Evolutionary conservation across 2,797 vertebrate genomes (phyloP).

Genomic region (Dipus sagitta): DNA sequence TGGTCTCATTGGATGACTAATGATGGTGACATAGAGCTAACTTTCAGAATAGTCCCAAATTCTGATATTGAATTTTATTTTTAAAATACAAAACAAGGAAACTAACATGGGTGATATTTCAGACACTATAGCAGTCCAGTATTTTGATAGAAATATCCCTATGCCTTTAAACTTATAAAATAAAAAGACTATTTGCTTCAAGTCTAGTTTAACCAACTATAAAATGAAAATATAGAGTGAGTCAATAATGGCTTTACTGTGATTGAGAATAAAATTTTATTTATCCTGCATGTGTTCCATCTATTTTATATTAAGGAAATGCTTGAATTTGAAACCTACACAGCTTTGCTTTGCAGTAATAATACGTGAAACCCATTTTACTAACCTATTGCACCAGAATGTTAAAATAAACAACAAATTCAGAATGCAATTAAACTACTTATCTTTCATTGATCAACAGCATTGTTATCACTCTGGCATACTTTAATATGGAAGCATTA

Average conservation of each 20-base stretch:
- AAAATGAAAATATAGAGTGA: background rate
- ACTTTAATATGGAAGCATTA: background rate
- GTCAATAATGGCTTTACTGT: background rate
- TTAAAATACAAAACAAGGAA: conserved; percentile 35
- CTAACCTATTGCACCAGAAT: background rate
- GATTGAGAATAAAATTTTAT: background rate
- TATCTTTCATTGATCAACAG: background rate
- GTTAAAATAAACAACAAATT: conserved; percentile 20
- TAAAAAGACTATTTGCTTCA: background rate
- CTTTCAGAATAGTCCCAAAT: background rate
- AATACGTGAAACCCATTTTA: background rate
- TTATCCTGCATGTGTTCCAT: background rate
- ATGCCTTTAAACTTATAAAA: conserved; percentile 3
- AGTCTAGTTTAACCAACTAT: conserved; percentile 15
- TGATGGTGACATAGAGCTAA: background rate
- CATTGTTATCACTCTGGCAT: background rate
- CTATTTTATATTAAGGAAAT: background rate
- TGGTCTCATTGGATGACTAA: background rate
- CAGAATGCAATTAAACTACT: background rate
- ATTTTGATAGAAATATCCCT: conserved; percentile 9
- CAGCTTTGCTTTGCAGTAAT: conserved; percentile 6
- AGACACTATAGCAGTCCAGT: background rate
- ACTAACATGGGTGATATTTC: background rate
- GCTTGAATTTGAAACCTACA: background rate
- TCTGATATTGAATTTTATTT: background rate